Evolutionary conservation across 2,888 invertebrate genomes (phyloP).

Genomic region (Amaurobius ferox): DNA sequence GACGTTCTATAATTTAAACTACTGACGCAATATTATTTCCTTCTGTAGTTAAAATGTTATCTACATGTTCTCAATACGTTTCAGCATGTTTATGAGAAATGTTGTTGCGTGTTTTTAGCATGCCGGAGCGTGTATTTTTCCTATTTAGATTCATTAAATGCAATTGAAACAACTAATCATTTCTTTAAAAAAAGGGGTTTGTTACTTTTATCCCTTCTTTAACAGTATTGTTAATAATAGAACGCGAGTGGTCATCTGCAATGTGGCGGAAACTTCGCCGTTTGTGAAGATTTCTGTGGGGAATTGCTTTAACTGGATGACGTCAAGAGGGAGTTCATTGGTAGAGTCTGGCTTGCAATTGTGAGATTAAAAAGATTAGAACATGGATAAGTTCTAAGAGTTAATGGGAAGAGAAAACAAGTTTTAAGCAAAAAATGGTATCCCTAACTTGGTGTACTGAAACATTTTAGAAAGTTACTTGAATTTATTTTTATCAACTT

Average conservation of each 20-base stretch:
- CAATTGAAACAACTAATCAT: not conserved
- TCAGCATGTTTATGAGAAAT: too few species aligned
- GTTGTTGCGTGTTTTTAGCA: too few species aligned
- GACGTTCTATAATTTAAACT: too few species aligned
- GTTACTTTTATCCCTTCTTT: too few species aligned
- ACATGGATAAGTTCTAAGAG: not conserved
- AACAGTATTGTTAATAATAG: not conserved
- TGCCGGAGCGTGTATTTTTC: too few species aligned
- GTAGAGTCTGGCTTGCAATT: not conserved
- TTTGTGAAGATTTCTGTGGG: not conserved
- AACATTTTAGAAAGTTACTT: not conserved
- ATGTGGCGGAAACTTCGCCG: not conserved
- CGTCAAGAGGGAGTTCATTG: not conserved
- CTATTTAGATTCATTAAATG: not conserved
- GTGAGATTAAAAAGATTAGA: slow-evolving; percentile 2
- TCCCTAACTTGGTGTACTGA: not conserved
- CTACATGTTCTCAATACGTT: too few species aligned
- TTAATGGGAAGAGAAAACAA: not conserved
- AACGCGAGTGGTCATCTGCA: not conserved
- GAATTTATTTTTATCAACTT: too few species aligned
- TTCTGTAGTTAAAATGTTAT: too few species aligned
- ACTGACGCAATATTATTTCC: too few species aligned
- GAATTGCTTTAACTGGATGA: not conserved
- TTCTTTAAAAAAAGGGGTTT: not conserved
- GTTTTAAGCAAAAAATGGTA: not conserved